phyloP scores from a whole-genome alignment of 2,113 vertebrate genomes.

The Anhinga rufa region DNA sequence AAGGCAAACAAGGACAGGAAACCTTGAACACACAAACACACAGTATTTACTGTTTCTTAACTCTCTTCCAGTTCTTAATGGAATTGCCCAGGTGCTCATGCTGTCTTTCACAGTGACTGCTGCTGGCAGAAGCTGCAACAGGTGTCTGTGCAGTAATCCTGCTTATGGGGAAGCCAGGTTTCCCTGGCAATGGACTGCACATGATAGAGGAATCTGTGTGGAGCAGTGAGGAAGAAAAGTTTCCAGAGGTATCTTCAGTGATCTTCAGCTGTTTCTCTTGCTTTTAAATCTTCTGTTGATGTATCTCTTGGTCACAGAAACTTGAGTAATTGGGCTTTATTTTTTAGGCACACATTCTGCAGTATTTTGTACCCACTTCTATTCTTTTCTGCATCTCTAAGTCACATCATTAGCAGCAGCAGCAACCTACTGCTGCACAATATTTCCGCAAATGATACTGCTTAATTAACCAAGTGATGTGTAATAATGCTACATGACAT shows the following conservation, averaged over 20 bases:
- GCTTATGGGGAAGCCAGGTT: neutral
- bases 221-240: neutral
- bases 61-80: neutral
- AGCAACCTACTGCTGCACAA: neutral
- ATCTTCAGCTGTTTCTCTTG: neutral
- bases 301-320: neutral
- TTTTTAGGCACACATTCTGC: neutral
- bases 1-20: neutral
- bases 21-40: neutral
- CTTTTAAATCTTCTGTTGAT: neutral
- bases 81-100: neutral
- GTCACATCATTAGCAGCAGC: neutral
- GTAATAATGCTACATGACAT: neutral
- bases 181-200: neutral
- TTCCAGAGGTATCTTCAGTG: neutral
- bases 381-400: neutral
- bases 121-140: neutral
- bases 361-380: neutral
- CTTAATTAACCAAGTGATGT: slow-evolving; percentile 29
- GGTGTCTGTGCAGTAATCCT: neutral
- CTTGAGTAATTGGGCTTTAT: neutral
- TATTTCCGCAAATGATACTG: neutral
- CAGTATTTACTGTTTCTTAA: neutral
- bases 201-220: neutral
- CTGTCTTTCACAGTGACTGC: neutral